Evolutionary conservation across 2,797 vertebrate genomes (phyloP).

Genomic region (Paguma larvata): DNA sequence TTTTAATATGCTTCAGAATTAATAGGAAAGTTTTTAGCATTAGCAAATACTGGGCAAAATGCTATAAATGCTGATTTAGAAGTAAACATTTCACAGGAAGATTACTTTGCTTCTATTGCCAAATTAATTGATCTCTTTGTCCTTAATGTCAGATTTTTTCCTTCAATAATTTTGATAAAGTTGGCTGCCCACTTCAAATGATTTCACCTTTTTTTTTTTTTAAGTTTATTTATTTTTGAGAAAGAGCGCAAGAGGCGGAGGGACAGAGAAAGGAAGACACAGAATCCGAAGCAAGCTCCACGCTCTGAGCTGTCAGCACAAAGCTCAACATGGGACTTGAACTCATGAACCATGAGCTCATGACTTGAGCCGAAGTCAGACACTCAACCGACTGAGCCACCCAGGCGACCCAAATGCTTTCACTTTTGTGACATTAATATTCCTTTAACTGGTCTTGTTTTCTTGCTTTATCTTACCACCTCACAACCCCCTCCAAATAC

Average conservation of each 20-base stretch:
- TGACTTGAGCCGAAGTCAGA: no score
- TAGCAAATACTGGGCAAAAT: neutral
- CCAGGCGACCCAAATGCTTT: neutral
- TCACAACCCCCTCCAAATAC: neutral
- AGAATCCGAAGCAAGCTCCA: no score
- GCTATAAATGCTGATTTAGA: neutral
- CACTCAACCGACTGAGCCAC: no score
- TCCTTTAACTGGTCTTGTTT: neutral
- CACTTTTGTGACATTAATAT: neutral
- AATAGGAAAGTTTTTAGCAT: neutral
- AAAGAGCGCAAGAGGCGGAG: no score
- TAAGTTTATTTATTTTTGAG: no score
- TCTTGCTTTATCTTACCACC: neutral
- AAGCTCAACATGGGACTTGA: no score
- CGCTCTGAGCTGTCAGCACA: no score
- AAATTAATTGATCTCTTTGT: neutral
- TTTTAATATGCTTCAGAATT: conserved; percentile 5
- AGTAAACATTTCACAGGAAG: neutral
- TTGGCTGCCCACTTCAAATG: neutral
- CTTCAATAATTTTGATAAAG: neutral
- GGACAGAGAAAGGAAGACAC: no score
- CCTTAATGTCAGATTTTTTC: neutral
- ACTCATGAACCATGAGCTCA: no score
- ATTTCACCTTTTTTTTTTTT: neutral
- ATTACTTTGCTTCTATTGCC: neutral